These are phyloP conservation scores for Microctonus hyperodae DNA, from an alignment of 2,888 invertebrate species.

Conservation along the genomic window DNA sequence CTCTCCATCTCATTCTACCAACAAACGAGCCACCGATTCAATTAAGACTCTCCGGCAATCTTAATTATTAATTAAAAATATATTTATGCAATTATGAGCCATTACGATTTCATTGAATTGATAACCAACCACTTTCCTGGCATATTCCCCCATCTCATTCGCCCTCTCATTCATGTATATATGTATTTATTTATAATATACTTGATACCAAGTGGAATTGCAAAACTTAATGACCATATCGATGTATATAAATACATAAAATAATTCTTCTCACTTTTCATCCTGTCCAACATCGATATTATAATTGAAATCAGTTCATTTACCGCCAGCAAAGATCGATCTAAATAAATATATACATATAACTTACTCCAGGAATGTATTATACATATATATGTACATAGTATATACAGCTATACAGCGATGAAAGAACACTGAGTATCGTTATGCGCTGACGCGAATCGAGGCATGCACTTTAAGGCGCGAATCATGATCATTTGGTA, in stretches of 20 bases:
- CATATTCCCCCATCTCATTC: not conserved
- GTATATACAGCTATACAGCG: no score
- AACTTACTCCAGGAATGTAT: constrained; percentile 9
- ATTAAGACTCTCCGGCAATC: constrained; percentile 57
- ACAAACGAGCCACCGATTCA: constrained; percentile 53
- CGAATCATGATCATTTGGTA: constrained; percentile 26
- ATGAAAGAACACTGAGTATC: constrained; percentile 31
- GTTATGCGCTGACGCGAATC: constrained; percentile 36
- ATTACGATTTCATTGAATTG: constrained; percentile 52
- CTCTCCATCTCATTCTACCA: constrained; percentile 13
- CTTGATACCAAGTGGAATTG: not conserved
- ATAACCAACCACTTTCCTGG: constrained; percentile 40
- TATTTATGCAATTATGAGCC: constrained; percentile 59
- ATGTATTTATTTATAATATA: not conserved
- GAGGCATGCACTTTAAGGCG: constrained; percentile 35
- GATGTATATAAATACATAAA: not conserved
- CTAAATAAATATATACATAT: constrained; percentile 16
- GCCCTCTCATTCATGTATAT: not conserved
- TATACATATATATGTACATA: not conserved
- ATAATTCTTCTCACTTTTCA: not conserved
- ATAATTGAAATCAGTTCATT: not conserved
- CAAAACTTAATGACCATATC: constrained; percentile 2
- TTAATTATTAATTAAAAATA: constrained; percentile 61
- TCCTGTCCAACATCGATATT: constrained; percentile 19
- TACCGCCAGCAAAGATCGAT: not conserved